These are phyloP conservation scores for Penaeus indicus DNA, from an alignment of 1,140 invertebrate species.

Conservation along the genomic window DNA sequence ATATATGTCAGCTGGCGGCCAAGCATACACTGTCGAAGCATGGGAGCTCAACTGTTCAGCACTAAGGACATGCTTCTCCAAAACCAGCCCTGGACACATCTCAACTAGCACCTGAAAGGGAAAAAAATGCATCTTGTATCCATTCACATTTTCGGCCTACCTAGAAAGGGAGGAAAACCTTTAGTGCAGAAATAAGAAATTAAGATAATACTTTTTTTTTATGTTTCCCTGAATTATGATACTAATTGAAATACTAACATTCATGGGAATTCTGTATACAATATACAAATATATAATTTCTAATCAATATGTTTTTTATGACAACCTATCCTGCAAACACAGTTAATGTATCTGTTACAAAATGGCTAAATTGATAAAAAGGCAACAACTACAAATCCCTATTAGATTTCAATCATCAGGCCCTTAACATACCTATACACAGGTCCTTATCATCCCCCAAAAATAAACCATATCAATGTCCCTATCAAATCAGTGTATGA, in stretches of 20 bases:
- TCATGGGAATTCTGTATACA: neutral
- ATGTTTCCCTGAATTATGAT: neutral
- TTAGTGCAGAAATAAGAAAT: neutral
- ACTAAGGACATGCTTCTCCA: conserved; percentile 79
- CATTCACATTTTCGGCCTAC: neutral
- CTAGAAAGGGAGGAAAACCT: no score
- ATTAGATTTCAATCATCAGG: neutral
- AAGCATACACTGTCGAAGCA: conserved; percentile 74
- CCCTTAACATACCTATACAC: neutral
- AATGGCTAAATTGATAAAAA: neutral
- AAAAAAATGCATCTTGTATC: neutral
- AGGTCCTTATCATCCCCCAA: neutral
- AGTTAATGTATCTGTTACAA: no score
- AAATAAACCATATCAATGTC: neutral
- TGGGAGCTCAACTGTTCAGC: conserved; percentile 75
- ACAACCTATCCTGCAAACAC: no score
- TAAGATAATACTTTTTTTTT: neutral
- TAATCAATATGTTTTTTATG: neutral
- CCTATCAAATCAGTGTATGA: no score
- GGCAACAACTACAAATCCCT: no score
- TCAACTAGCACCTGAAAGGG: conserved; percentile 73
- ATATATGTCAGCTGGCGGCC: conserved; percentile 77
- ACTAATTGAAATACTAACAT: conserved; percentile 6
- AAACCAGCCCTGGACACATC: conserved; percentile 78
- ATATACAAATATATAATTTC: conserved; percentile 19